Evolutionary conservation across 2,113 vertebrate species (phyloP).

Genomic region (Sinocyclocheilus anophthalmus): DNA sequence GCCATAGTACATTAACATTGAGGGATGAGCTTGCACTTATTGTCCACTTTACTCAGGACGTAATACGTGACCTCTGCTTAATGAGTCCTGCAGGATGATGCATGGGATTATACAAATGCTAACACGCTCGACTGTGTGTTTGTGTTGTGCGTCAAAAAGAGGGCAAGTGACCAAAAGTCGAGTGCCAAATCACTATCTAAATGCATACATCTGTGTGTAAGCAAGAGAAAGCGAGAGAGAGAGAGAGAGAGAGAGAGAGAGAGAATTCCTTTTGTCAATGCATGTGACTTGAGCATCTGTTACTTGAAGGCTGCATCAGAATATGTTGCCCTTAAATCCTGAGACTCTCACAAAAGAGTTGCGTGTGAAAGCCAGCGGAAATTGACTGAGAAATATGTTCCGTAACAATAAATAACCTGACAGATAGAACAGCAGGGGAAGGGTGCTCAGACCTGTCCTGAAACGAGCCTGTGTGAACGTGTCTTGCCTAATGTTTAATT

Average conservation of each 20-base stretch:
- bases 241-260: background rate
- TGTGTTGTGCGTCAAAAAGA: conserved; percentile 32
- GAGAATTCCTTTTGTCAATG: conserved; percentile 16
- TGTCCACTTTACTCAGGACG: conserved; percentile 55
- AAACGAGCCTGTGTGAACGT: conserved; percentile 60
- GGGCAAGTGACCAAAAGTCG: conserved; percentile 10
- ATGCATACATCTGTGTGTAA: background rate
- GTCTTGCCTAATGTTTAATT: conserved; percentile 81
- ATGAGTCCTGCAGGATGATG: background rate
- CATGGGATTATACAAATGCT: conserved; percentile 29
- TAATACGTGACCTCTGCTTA: conserved; percentile 52
- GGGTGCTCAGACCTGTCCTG: conserved; percentile 36
- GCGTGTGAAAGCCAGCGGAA: conserved; percentile 41
- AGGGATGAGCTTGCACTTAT: conserved; percentile 56
- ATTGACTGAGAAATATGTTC: conserved; percentile 39
- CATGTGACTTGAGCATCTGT: conserved; percentile 41
- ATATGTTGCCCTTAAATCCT: conserved; percentile 55
- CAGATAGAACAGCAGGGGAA: conserved; percentile 35
- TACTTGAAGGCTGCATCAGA: conserved; percentile 40
- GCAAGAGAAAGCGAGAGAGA: background rate
- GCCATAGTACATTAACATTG: conserved; percentile 56
- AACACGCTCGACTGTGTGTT: conserved; percentile 18
- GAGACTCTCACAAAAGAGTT: conserved; percentile 38
- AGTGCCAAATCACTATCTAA: conserved; percentile 37
- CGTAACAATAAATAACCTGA: conserved; percentile 47